A percentile compares a stretch with the other conserved stretches of the same genome.
These are phyloP conservation scores for Choloepus hoffmanni DNA, from an alignment of 2,113 vertebrate genomes.

Conservation along the genomic window DNA sequence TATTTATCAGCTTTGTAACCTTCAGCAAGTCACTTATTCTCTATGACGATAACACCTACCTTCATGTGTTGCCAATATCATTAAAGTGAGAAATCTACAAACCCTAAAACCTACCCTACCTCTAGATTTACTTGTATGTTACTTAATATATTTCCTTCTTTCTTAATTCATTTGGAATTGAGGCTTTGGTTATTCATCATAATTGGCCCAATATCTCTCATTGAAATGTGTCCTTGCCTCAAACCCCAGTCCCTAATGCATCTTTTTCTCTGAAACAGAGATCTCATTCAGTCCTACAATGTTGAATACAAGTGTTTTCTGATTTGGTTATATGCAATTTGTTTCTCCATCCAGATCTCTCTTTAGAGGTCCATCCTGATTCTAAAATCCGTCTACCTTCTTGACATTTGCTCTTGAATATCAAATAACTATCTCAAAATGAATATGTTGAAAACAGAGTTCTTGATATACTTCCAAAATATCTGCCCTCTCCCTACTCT, in stretches of 20 bases:
- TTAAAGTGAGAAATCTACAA: background rate
- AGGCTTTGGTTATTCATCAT: background rate
- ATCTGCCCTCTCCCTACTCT: background rate
- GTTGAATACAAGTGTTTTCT: background rate
- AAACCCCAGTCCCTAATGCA: background rate
- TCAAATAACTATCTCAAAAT: background rate
- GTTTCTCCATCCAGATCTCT: background rate
- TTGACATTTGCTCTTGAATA: background rate
- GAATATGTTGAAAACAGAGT: background rate
- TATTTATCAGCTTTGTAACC: background rate
- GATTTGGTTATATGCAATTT: background rate
- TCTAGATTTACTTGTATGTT: background rate
- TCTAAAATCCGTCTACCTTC: background rate
- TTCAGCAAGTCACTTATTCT: background rate
- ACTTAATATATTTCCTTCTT: background rate
- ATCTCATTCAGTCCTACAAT: background rate
- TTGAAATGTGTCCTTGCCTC: background rate
- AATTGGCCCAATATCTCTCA: background rate
- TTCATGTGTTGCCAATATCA: background rate
- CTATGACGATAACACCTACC: background rate
- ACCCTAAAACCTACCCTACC: rapidly evolving
- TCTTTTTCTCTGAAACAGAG: background rate
- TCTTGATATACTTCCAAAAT: background rate
- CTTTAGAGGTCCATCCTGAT: background rate
- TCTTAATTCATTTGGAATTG: background rate